Evolutionary conservation across 2,888 invertebrate species (phyloP).

Genomic region (Tromatobia lineatoria): DNA sequence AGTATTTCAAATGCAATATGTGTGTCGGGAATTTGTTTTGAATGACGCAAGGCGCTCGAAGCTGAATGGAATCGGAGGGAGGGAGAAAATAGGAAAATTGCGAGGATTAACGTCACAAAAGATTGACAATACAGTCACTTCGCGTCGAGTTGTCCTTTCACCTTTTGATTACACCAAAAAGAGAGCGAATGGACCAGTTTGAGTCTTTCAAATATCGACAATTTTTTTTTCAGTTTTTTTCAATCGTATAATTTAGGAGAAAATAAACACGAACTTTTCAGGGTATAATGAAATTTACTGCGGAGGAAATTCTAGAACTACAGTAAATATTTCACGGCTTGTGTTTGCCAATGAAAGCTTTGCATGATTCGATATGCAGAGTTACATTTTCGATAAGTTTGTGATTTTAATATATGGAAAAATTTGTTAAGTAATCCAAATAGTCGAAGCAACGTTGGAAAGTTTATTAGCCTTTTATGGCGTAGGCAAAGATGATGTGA

Average conservation of each 20-base stretch:
- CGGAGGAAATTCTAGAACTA: neutral
- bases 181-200: neutral
- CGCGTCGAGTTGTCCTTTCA: neutral
- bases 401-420: neutral
- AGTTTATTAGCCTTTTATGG: neutral
- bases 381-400: neutral
- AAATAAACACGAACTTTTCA: neutral
- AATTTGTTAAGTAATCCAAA: neutral
- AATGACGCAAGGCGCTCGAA: slow-evolving; percentile 22
- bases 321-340: too few species aligned
- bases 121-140: neutral
- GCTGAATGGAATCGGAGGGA: slow-evolving; percentile 40
- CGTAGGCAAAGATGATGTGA: too few species aligned
- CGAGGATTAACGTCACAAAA: neutral
- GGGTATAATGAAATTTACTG: neutral
- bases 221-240: neutral
- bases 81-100: slow-evolving; percentile 10
- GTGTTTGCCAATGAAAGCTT: neutral
- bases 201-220: neutral
- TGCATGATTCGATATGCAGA: neutral
- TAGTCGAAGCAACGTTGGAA: neutral
- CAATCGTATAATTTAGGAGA: neutral
- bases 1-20: slow-evolving; percentile 2
- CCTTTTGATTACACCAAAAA: neutral
- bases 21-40: slow-evolving; percentile 24